Evolutionary conservation across 2,888 invertebrate species (phyloP).

Genomic region (Heteromurus nitidus): DNA sequence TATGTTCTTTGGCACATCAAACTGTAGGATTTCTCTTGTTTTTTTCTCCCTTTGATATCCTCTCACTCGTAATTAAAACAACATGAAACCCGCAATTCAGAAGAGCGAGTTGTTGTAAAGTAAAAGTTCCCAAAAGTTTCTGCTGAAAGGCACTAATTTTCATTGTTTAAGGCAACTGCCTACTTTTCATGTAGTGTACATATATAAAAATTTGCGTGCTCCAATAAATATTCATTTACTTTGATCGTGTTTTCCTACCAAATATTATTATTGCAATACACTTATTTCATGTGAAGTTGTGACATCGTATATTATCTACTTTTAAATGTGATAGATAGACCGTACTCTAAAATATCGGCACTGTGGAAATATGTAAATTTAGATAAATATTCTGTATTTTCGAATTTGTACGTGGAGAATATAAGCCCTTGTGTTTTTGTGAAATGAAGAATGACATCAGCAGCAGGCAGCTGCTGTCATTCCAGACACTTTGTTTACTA

Average conservation of each 20-base stretch:
- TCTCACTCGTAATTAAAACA: not conserved
- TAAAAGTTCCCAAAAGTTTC: not conserved
- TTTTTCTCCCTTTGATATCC: not conserved
- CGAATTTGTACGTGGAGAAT: constrained; percentile 24
- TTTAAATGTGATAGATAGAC: not conserved
- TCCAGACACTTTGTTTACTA: constrained; percentile 33
- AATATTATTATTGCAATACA: too few species aligned
- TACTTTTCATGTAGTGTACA: too few species aligned
- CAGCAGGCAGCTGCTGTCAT: constrained; percentile 39
- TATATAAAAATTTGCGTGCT: too few species aligned
- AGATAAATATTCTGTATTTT: constrained; percentile 21
- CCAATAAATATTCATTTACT: too few species aligned
- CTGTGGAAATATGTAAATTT: too few species aligned
- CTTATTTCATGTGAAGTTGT: too few species aligned
- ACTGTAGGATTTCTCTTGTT: not conserved
- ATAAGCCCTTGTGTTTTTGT: constrained; percentile 19
- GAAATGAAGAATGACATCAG: constrained; percentile 27
- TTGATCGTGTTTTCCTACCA: too few species aligned
- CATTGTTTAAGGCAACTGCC: too few species aligned
- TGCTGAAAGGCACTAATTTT: not conserved
- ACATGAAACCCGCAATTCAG: not conserved
- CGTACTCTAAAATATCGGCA: too few species aligned
- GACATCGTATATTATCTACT: too few species aligned
- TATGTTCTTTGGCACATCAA: too few species aligned
- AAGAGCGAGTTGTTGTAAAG: not conserved